Percentiles rank a stretch among this genome's conserved stretches.
These are phyloP conservation scores for Aporrectodea caliginosa DNA, from an alignment of 1,140 invertebrate species.

Conservation along the genomic window DNA sequence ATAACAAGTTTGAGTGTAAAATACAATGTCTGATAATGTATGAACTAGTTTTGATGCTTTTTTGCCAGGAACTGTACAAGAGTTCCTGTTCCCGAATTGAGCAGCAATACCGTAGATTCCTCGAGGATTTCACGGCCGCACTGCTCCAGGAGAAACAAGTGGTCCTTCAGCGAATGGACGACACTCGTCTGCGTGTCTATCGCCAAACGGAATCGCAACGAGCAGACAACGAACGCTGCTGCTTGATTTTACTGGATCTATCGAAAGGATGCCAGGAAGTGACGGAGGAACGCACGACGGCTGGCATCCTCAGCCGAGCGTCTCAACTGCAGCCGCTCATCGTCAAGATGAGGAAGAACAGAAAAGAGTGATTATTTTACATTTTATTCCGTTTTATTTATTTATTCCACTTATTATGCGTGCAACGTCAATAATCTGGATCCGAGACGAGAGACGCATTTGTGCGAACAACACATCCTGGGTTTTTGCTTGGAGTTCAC, in stretches of 20 bases:
- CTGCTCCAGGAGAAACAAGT: slow-evolving; percentile 37
- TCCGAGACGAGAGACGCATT: too few relatives aligned
- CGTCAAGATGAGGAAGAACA: slow-evolving; percentile 15
- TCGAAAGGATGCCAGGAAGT: slow-evolving; percentile 38
- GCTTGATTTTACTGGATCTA: slow-evolving; percentile 36
- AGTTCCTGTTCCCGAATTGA: slow-evolving; percentile 38
- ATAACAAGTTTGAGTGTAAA: too few relatives aligned
- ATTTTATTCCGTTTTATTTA: too few relatives aligned
- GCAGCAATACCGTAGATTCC: slow-evolving; percentile 40
- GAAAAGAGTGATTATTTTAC: slow-evolving; percentile 23
- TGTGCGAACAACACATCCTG: too few relatives aligned
- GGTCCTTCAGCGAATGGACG: slow-evolving; percentile 31
- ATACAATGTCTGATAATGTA: too few relatives aligned
- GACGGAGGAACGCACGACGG: slow-evolving; percentile 37
- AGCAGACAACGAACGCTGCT: slow-evolving; percentile 33
- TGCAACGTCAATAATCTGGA: too few relatives aligned
- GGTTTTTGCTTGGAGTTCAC: too few relatives aligned
- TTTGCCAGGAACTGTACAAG: slow-evolving; percentile 38
- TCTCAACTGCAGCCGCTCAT: slow-evolving; percentile 37
- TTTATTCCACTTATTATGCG: too few relatives aligned
- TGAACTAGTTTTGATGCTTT: neutral
- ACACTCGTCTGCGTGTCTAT: slow-evolving; percentile 31
- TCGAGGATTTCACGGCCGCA: slow-evolving; percentile 40
- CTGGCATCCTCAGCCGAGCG: slow-evolving; percentile 38
- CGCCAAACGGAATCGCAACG: slow-evolving; percentile 33